Conservation (phyloP, 2,888 invertebrate genomes). For the Drosophila kokeensis region DNA sequence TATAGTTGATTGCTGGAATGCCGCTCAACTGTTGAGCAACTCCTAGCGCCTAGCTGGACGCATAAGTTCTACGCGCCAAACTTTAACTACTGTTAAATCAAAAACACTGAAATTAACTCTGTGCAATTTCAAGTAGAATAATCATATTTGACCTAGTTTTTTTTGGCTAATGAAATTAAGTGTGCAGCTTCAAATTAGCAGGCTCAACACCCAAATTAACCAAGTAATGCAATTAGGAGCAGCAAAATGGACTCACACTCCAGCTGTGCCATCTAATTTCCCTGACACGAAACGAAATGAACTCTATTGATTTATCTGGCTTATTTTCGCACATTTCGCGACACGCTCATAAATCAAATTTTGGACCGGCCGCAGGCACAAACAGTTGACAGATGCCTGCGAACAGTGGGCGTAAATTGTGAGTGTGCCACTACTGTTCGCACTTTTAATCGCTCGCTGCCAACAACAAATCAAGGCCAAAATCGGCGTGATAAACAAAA, state of each 20-base stretch:
- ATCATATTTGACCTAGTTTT: conserved; percentile 50
- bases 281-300: not conserved
- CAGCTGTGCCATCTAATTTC: conserved; percentile 36
- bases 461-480: conserved; percentile 57
- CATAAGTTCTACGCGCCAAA: not conserved
- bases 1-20: conserved; percentile 2
- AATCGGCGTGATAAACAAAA: conserved; percentile 32
- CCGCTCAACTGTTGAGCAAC: conserved; percentile 10
- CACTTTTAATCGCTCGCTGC: conserved; percentile 49
- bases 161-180: conserved; percentile 27
- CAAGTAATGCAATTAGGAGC: conserved; percentile 57
- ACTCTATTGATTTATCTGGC: conserved; percentile 51
- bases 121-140: not conserved
- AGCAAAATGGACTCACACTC: conserved; percentile 34
- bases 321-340: conserved; percentile 33
- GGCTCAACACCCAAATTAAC: conserved; percentile 38
- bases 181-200: conserved; percentile 25
- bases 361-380: conserved; percentile 48
- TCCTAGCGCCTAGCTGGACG: not conserved
- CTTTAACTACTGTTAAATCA: not conserved
- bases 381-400: conserved; percentile 57
- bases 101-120: not conserved
- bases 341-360: conserved; percentile 64
- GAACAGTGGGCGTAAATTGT: conserved; percentile 24
- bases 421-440: not conserved